Evolutionary conservation across 2,888 invertebrate genomes (phyloP).

Genomic region (Marronus borbonicus): DNA sequence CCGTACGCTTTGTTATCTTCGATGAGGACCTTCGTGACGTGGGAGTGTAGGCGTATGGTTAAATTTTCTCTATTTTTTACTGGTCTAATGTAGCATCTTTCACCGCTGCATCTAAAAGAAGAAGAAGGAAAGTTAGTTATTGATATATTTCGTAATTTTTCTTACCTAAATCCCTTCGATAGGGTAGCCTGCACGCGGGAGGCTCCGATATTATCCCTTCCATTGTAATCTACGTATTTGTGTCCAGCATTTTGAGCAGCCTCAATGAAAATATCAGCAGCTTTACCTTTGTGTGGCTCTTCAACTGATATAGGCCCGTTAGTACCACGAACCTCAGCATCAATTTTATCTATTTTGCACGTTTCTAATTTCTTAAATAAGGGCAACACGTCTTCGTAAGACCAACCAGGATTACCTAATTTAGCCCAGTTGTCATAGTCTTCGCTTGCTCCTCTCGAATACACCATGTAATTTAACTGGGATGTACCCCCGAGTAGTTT

Average conservation of each 20-base stretch:
- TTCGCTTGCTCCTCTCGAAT: conserved; percentile 49
- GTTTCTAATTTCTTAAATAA: conserved; percentile 52
- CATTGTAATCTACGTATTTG: conserved; percentile 62
- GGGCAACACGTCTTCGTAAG: conserved; percentile 51
- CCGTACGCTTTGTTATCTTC: conserved; percentile 75
- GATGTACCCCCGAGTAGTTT: conserved; percentile 52
- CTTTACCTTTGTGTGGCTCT: conserved; percentile 74
- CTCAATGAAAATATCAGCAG: conserved; percentile 76
- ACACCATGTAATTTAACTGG: conserved; percentile 50
- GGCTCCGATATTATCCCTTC: conserved; percentile 79
- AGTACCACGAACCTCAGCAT: conserved; percentile 66
- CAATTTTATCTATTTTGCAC: conserved; percentile 32
- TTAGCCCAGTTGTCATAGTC: conserved; percentile 55
- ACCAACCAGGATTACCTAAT: conserved; percentile 55
- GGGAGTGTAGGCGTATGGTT: conserved; percentile 78
- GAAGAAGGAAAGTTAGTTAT: too few relatives aligned
- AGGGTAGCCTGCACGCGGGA: conserved; percentile 65
- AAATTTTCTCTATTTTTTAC: conserved; percentile 76
- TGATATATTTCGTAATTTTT: not conserved
- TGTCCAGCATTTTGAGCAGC: conserved; percentile 79
- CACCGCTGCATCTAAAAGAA: conserved; percentile 81
- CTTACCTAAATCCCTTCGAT: conserved; percentile 6
- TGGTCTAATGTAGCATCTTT: conserved; percentile 82
- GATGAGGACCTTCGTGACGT: conserved; percentile 77
- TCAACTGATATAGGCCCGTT: conserved; percentile 62